phyloP scores from a whole-genome alignment of 2,888 invertebrate species.

The Phasia obesa region DNA sequence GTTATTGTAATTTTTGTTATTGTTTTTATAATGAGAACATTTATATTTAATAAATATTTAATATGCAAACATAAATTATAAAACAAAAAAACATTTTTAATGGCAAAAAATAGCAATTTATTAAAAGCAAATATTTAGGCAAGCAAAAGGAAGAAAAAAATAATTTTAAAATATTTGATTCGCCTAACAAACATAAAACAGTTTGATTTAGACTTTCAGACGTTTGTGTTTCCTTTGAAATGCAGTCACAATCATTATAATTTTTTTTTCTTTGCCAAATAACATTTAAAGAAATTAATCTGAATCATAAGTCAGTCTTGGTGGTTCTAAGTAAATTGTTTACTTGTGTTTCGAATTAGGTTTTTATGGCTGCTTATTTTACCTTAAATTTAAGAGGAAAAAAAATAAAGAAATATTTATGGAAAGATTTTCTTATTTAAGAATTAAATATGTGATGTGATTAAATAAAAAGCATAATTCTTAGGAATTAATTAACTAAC shows the following conservation, averaged over 20 bases:
- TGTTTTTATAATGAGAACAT: too few species aligned
- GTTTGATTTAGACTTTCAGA: conserved; percentile 42
- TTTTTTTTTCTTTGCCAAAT: conserved; percentile 50
- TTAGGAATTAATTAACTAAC: too few species aligned
- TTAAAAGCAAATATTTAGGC: not conserved
- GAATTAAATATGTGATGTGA: too few species aligned
- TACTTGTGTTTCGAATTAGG: not conserved
- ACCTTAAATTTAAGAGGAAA: too few species aligned
- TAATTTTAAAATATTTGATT: conserved; percentile 12
- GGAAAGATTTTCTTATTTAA: too few species aligned
- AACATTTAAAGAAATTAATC: conserved; percentile 63
- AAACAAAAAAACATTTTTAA: too few species aligned
- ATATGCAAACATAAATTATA: too few species aligned
- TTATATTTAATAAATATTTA: too few species aligned
- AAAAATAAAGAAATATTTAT: too few species aligned
- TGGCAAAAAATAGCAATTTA: too few species aligned
- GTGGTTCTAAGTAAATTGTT: conserved; percentile 17
- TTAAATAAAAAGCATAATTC: too few species aligned
- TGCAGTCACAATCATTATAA: conserved; percentile 21
- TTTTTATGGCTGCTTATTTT: not conserved
- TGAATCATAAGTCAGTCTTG: conserved; percentile 63
- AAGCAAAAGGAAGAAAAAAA: not conserved
- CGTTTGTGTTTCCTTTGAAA: conserved; percentile 1
- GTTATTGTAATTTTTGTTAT: conserved; percentile 6
- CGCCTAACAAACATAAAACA: conserved; percentile 43